Base-by-base conservation (phyloP, 2,888 invertebrate species). In the Rhyacophila evoluta region DNA sequence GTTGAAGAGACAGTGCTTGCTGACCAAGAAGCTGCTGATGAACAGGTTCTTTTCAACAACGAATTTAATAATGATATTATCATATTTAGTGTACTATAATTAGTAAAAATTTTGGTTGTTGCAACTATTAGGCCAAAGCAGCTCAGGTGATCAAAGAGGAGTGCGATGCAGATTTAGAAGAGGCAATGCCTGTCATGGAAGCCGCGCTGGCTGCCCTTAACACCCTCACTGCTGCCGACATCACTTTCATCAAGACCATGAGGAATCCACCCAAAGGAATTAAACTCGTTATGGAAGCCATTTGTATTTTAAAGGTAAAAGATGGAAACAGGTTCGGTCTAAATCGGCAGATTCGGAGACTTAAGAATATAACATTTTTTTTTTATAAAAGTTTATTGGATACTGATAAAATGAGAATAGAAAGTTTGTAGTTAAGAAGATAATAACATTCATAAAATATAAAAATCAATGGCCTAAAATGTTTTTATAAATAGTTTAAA, bases 201-300 rank as follows among this genome's bases (percentile, higher is more conserved):
- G 90, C 94, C 0, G 98, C 98, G 0, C 87, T 97, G 78, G 92
- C 94, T 0, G 97, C 98, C 0, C 88, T 98, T 1, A 95, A 98
- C 84, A 97, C 98, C 0, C 90, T 98, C 28, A 98, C 97, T 25
- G 94, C 95, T 1, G 92, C 94, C 75, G 98, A 97, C 85, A 97
- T 99, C 82, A 95, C 97, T 1, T 93, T 97, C 81, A 95, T 99
- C 41, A 98, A 97, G 87, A 95, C 97, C 0, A 98, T 99, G 98
- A 98, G 97, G 89, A 97, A 95, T 89, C 98, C 98, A 0, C 98
- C 98, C 0, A 91, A 93, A 83, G 95, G 95, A 19, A 95, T 99
- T 5, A 95, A 95, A 84, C 89, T 97, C 27, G 95, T 98, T 1
- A 96, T 98, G 97, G 98, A 98, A 87, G 97, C 97, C 69, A 93